A percentile compares a stretch with the other conserved stretches of the same genome.
Evolutionary conservation across 2,797 vertebrate species (phyloP).

Genomic region (Adrianichthys oophorus): DNA sequence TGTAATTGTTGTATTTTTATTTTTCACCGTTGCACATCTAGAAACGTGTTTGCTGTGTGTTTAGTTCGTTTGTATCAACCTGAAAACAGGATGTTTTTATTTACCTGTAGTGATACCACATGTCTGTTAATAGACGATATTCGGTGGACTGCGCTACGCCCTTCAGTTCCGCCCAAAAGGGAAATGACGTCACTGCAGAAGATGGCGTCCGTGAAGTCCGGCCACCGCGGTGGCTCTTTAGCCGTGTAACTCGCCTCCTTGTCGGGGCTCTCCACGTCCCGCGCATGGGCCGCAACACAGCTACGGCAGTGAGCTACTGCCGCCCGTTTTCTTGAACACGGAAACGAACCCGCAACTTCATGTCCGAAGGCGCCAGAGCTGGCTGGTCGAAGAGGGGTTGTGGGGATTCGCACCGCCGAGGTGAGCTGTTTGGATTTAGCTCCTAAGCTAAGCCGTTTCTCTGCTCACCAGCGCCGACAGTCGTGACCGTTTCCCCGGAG

Average conservation of each 20-base stretch:
- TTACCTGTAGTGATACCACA: slow-evolving; percentile 6
- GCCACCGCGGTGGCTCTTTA: slow-evolving; percentile 57
- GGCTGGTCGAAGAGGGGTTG: slow-evolving; percentile 80
- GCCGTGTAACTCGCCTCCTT: slow-evolving; percentile 48
- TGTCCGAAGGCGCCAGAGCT: slow-evolving; percentile 78
- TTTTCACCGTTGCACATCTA: too few relatives aligned
- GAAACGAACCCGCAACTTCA: slow-evolving; percentile 69
- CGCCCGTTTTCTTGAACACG: slow-evolving; percentile 58
- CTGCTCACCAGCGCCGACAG: slow-evolving; percentile 3
- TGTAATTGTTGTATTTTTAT: too few relatives aligned
- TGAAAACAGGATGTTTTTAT: neutral
- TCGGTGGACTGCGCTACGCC: slow-evolving; percentile 31
- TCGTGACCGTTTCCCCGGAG: slow-evolving; percentile 12
- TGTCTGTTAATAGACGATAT: slow-evolving; percentile 2
- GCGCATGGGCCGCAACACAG: slow-evolving; percentile 27
- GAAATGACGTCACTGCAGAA: slow-evolving; percentile 81
- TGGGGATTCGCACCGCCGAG: slow-evolving; percentile 81
- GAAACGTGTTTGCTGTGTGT: too few relatives aligned
- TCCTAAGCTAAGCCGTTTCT: slow-evolving; percentile 48
- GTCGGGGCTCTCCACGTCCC: slow-evolving; percentile 28
- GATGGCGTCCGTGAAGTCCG: slow-evolving; percentile 75
- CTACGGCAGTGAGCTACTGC: slow-evolving; percentile 54
- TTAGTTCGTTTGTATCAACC: too few relatives aligned
- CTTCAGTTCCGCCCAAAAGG: slow-evolving; percentile 70
- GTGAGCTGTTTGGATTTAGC: slow-evolving; percentile 66